Base-by-base conservation (phyloP, 1,140 invertebrate genomes). In the Drosophila navojoa region DNA sequence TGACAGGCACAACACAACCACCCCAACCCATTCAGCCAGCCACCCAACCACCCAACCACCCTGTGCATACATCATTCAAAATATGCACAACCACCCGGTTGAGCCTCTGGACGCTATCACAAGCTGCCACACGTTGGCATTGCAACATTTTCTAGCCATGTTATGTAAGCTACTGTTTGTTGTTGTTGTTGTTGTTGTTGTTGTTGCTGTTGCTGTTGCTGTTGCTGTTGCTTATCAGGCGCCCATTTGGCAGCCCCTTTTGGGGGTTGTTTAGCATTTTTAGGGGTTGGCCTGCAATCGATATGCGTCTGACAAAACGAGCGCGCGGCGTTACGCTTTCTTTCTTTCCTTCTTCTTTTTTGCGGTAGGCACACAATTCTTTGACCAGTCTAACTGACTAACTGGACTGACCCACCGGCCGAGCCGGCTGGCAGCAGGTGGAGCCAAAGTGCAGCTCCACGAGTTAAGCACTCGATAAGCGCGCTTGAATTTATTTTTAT, bases 81-180 rank as follows among this genome's bases (percentile, higher is more conserved):
- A 86, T 86, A 86, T 81, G 84, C 79, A 82, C 60, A 78, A 69
- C 79, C 81, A 55, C 44, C 11, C 27, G 53, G 50, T 58, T 73
- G 71, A 49, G 72, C 44, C 60, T 45, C 59, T 71, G 62, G 69
- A 66, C 69, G 81, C 81, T 86, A 86, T 86, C 82, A 87, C 79
- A 86, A 82, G 82, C 82, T 87, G 82, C 82, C 82, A 86, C 82
- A 86, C 82, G 84, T 86, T 87, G 81, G 68, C 79, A 87, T 77
- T 89, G 86, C 82, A 87, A 87, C 82, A 87, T 87, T 87, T 84
- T 82, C 76, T 82, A 42, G 62, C 55, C 71, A 71, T 76, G 73
- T 76, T 64, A 16, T 53, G 58, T 35, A 35, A 38, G 35, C 53
- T 40, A 16, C 16, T 49, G 59, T n/a, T n/a, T n/a, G n/a, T n/a